Base-by-base conservation (phyloP, 2,888 invertebrate genomes). In the Bruchidius siliquastri region DNA sequence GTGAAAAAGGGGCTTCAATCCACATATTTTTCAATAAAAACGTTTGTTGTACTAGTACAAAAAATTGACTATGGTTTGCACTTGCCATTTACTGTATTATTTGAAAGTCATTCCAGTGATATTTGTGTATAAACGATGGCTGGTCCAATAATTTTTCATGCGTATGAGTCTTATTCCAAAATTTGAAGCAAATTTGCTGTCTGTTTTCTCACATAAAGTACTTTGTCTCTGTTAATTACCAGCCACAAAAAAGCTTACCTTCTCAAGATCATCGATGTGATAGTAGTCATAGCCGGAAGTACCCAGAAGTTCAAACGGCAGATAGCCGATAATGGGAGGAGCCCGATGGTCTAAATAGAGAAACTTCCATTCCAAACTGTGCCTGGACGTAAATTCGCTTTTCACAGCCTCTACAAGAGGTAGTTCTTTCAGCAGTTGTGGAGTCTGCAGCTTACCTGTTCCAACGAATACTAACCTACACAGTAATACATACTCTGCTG, bases 241-340 rank as follows among this genome's bases (percentile, higher is more conserved):
- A n/a, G n/a, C n/a, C n/a, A n/a, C n/a, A 26, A 26, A 26, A 26
- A 26, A 13, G 6, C 49, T 49, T 49, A 49, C 49, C 83, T 93
- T 93, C 76, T 97, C 96, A 76, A 98, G 87, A 85, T 98, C 98
- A 83, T 98, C 97, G 71, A 96, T 93, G 85, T 98, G 97, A 83
- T 97, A 97, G 84, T 98, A 97, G 84, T 98, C 97, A 85, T 97
- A 98, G 0, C 97, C 97, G 0, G 97, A 97, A 0, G 97, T 98
- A 69, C 98, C 98, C 2, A 98, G 88, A 30, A 98, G 94, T 87
- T 98, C 98, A 84, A 97, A 97, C 0, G 97, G 97, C 81, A 97
- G 88, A 80, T 97, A 98, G 69, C 84, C 84, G 67, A 84, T 84
- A 32, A 84, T 84, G 2, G 83, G 83, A 4, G 83, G 83, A 2